phyloP scores from a whole-genome alignment of 2,797 vertebrate genomes.

The Poeciliopsis infans region DNA sequence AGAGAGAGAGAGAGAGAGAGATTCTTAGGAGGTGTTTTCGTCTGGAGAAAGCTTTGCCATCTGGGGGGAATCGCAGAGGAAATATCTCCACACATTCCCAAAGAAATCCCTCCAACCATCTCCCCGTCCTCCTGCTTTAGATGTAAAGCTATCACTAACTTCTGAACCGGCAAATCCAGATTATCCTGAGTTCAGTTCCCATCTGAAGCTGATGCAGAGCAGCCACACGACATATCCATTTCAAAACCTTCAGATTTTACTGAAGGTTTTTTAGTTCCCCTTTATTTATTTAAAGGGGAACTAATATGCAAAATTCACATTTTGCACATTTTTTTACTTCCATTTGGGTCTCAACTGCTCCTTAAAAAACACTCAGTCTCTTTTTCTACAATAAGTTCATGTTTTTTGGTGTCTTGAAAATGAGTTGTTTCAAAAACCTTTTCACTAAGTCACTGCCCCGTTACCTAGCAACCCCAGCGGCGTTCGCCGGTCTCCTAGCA shows the following conservation, averaged over 20 bases:
- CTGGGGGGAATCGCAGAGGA: slow-evolving; percentile 61
- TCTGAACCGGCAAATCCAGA: slow-evolving; percentile 71
- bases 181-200: slow-evolving; percentile 62
- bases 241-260: background rate
- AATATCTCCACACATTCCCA: slow-evolving; percentile 53
- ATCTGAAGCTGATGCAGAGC: slow-evolving; percentile 45
- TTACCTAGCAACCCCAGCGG: no score
- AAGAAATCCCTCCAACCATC: slow-evolving; percentile 39
- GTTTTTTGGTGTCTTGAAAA: no score
- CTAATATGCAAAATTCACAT: no score
- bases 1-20: background rate
- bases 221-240: slow-evolving; percentile 21
- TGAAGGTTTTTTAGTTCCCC: no score
- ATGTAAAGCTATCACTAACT: slow-evolving; percentile 53
- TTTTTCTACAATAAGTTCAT: no score
- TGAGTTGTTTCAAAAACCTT: no score
- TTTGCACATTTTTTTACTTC: no score
- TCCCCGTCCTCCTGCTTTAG: slow-evolving; percentile 37
- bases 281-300: background rate
- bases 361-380: no score
- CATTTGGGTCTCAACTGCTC: no score
- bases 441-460: no score
- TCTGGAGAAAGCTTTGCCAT: slow-evolving; percentile 69
- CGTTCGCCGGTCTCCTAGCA: no score
- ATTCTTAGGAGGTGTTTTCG: slow-evolving; percentile 28